Evolutionary conservation across 2,113 vertebrate species (phyloP).

Genomic region (Pedetes capensis): DNA sequence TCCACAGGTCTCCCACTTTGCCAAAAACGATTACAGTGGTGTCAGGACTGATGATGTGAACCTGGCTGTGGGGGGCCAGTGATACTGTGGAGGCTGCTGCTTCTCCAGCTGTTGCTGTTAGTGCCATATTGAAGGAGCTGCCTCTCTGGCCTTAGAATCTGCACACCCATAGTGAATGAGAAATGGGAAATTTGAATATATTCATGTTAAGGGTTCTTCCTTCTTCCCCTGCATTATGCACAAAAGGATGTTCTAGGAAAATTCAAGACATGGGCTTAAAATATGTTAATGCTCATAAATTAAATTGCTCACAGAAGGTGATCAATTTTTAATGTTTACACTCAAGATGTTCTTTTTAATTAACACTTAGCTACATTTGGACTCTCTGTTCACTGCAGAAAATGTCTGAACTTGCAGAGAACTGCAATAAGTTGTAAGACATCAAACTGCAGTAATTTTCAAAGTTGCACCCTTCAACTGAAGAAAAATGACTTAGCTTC

Average conservation of each 20-base stretch:
- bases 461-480: slow-evolving; percentile 23
- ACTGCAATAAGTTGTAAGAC: slow-evolving; percentile 40
- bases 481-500: not conserved
- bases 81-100: not conserved
- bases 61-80: not conserved
- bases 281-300: slow-evolving; percentile 78
- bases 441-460: slow-evolving; percentile 37
- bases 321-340: slow-evolving; percentile 83
- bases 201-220: not conserved
- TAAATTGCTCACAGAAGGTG: slow-evolving; percentile 77
- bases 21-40: slow-evolving; percentile 13
- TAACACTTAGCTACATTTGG: slow-evolving; percentile 76
- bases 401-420: slow-evolving; percentile 65
- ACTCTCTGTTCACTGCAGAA: slow-evolving; percentile 68
- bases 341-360: slow-evolving; percentile 79
- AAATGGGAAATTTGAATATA: slow-evolving; percentile 61
- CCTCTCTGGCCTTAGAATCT: slow-evolving; percentile 29
- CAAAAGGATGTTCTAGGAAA: slow-evolving; percentile 57
- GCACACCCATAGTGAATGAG: not conserved
- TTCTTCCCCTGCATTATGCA: slow-evolving; percentile 44
- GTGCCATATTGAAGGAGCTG: not conserved
- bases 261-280: slow-evolving; percentile 71
- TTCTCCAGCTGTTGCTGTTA: not conserved
- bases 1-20: slow-evolving; percentile 47
- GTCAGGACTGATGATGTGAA: slow-evolving; percentile 12